Evolutionary conservation across 2,113 vertebrate genomes (phyloP), one percentile per base, ranked within the genome.

Genomic region (Neofelis nebulosa): DNA sequence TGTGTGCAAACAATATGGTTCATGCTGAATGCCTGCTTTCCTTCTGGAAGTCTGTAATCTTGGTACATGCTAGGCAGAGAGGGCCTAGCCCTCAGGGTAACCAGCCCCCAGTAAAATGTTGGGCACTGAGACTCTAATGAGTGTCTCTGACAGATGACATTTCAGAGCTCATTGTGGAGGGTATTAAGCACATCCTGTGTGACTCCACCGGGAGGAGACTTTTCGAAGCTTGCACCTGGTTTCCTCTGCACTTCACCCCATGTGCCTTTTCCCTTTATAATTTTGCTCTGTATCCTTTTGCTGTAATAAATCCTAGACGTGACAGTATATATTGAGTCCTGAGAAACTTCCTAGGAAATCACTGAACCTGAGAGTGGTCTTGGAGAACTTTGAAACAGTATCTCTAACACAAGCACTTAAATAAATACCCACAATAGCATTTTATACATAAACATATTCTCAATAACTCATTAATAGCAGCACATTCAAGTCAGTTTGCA

Each of bases 191-290:
- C 11, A 31, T 45, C 33, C 45, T 88, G 0, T 52, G 41, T 76
- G 63, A 79, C 33, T 79, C 45, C 65, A 38, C 13, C 38, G 33
- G 41, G 33, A 68, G 80, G 73, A 14, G 29, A 74, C 52, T 45
- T 45, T 52, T 73, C 4, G 81, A 83, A 79, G 25, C 7, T 89
- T 65, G 25, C 1, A 31, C 9, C 55, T 89, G n/a, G 7, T 63
- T 91, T 94, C 55, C 23, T 81, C 15, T 52, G 14, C 36, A 55
- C 14, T 23, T 84, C 10, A 66, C n/a, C 15, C 38, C 5, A 11
- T n/a, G 4, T 71, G 38, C 15, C 61, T 85, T 96, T 92, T 79
- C 25, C 48, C n/a, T 91, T 93, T 89, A 83, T 76, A 52, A 94
- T 87, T 93, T 93, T 88, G 23, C 65, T 96, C 52, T 84, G 19